Conservation (phyloP, 2,888 invertebrate species). For the Oscheius sp. region DNA sequence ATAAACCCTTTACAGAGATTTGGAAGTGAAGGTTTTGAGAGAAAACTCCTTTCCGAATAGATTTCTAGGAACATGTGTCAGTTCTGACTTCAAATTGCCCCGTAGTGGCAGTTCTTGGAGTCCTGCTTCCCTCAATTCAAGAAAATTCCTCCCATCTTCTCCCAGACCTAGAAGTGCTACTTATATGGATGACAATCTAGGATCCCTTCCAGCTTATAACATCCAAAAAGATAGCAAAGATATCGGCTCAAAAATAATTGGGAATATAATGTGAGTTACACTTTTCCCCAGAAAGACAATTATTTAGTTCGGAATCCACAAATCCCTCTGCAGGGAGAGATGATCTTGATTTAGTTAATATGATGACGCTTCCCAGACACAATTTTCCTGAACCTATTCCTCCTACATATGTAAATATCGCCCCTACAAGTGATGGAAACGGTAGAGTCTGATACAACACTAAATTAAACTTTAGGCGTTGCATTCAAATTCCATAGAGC, state of each 20-base stretch:
- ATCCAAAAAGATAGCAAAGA: background rate
- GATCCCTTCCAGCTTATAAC: background rate
- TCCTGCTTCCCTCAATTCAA: background rate
- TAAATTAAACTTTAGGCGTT: background rate
- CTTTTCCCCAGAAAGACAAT: background rate
- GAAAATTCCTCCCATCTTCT: constrained; percentile 14
- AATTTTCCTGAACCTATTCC: constrained; percentile 8
- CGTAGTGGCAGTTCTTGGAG: constrained; percentile 8
- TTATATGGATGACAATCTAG: background rate
- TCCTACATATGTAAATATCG: constrained; percentile 30
- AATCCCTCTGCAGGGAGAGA: constrained; percentile 14
- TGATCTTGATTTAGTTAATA: constrained; percentile 2
- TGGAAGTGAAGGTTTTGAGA: constrained; percentile 65
- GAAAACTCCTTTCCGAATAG: too few species aligned
- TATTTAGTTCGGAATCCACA: constrained; percentile 20
- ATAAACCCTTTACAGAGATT: constrained; percentile 61
- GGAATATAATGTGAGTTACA: constrained; percentile 31
- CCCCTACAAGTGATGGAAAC: constrained; percentile 4
- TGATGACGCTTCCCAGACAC: constrained; percentile 7
- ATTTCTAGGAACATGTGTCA: background rate
- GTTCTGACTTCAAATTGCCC: constrained; percentile 2
- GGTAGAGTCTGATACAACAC: background rate
- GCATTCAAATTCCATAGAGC: constrained; percentile 14
- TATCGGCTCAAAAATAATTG: constrained; percentile 23
- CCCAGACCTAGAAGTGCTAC: constrained; percentile 29